phyloP scores from a whole-genome alignment of 2,888 invertebrate genomes.

The Drosophila mettleri region DNA sequence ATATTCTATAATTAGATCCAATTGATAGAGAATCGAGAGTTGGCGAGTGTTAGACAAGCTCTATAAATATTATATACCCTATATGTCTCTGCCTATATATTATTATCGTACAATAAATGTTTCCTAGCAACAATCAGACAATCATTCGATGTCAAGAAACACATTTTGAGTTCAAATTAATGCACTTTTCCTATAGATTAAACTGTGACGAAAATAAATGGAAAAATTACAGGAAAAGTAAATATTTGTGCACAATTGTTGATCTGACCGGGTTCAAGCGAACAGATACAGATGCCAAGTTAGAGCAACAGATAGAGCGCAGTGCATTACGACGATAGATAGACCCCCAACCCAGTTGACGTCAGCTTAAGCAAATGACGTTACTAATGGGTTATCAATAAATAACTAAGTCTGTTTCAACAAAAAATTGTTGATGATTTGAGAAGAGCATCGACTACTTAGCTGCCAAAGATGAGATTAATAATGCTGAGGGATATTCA shows the following conservation, averaged over 20 bases:
- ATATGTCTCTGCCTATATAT: not conserved
- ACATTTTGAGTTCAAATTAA: slow-evolving; percentile 58
- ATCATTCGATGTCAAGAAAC: slow-evolving; percentile 52
- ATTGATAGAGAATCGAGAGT: no score
- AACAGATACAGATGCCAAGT: slow-evolving; percentile 13
- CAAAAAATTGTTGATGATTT: no score
- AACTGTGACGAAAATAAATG: slow-evolving; percentile 13
- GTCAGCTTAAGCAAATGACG: slow-evolving; percentile 18
- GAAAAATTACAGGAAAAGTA: slow-evolving; percentile 21
- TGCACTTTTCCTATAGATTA: slow-evolving; percentile 46
- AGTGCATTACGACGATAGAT: not conserved
- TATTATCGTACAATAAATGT: not conserved
- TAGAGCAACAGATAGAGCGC: slow-evolving; percentile 10
- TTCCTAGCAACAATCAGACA: not conserved
- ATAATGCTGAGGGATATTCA: not conserved
- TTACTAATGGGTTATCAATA: slow-evolving; percentile 40
- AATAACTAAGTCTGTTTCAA: not conserved
- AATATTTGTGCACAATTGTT: slow-evolving; percentile 47
- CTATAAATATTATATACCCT: no score
- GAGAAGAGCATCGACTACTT: no score
- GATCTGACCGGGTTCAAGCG: slow-evolving; percentile 44
- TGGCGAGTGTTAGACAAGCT: no score
- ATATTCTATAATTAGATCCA: no score
- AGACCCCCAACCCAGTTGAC: slow-evolving; percentile 21
- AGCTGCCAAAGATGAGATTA: no score